Evolutionary conservation across 2,113 vertebrate genomes (phyloP), one percentile per base, ranked within the genome.

Genomic region (Tympanuchus pallidicinctus): DNA sequence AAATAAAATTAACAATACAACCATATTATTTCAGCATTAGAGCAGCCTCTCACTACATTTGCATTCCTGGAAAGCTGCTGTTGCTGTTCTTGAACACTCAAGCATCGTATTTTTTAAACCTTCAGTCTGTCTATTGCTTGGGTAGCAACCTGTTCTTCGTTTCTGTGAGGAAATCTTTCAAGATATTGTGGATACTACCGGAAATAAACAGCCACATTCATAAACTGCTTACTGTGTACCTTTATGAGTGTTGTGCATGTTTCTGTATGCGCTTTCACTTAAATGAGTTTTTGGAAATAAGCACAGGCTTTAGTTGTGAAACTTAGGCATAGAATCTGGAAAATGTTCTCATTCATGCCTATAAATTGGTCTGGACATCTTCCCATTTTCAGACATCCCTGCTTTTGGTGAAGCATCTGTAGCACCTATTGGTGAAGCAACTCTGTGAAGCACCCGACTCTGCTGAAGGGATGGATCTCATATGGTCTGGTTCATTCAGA

Each of bases 351-450:
- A 10, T 63, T 60, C 20, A 61, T 45, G 19, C 4, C 54, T 13
- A 2, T 1, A 4, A 54, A 32, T 36, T 14, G 8, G 22, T 28
- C 15, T 66, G 42, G 27, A 28, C 1, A 0, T 67, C 60, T 21
- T 88, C 20, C 64, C 1, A 0, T 66, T 66, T 60, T 67, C 42
- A 72, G 52, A 27, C 18, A 74, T 59, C n/a, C 21, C 30, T 63
- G 42, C 22, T 69, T 38, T n/a, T 50, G 60, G 17, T 42, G 59
- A 67, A 70, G 7, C 8, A n/a, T 60, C 57, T 34, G 59, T 67
- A 73, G 6, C 57, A 60, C 22, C 57, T 59, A 13, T 21, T 59
- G 32, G 19, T 59, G 57, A 32, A 66, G 20, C 11, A 52, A 10
- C 40, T 36, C 24, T 72, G 15, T 69, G 30, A 70, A 77, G 22